phyloP scores from a whole-genome alignment of 2,113 vertebrate genomes.

The Cyprinodon variegatus region DNA sequence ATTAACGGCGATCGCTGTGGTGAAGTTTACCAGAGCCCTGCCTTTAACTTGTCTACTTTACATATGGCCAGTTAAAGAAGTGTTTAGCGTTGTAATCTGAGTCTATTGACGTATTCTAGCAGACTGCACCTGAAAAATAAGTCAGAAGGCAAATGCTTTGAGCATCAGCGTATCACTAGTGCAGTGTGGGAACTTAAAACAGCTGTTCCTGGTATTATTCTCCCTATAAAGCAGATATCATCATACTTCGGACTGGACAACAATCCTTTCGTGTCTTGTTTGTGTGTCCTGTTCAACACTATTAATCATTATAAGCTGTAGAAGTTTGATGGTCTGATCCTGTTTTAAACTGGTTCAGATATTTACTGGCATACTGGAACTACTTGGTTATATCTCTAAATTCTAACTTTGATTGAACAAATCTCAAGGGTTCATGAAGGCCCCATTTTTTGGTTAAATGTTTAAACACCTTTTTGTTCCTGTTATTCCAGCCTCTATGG shows the following conservation, averaged over 20 bases:
- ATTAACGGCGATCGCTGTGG: conserved; percentile 60
- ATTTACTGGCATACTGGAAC: neutral
- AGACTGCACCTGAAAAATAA: conserved; percentile 53
- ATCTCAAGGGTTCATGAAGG: too few species aligned
- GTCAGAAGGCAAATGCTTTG: conserved; percentile 56
- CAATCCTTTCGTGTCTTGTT: conserved; percentile 30
- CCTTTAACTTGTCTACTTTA: conserved; percentile 59
- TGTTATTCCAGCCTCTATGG: too few species aligned
- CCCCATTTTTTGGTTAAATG: too few species aligned
- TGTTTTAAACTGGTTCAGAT: neutral
- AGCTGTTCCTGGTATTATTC: conserved; percentile 59
- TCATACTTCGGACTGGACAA: conserved; percentile 60
- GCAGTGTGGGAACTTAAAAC: conserved; percentile 31
- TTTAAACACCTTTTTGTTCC: too few species aligned
- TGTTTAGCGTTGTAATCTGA: conserved; percentile 58
- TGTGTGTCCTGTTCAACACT: too few species aligned
- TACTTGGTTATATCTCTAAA: neutral
- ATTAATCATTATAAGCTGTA: too few species aligned
- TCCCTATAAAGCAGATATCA: conserved; percentile 47
- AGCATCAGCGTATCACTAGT: conserved; percentile 32
- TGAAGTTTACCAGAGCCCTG: conserved; percentile 46
- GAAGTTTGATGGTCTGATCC: too few species aligned
- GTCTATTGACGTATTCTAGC: conserved; percentile 71
- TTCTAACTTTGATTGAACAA: neutral
- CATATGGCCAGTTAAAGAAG: conserved; percentile 59